These are phyloP conservation scores for Petrocephalus microphthalmus DNA, from an alignment of 2,113 vertebrate genomes.

Conservation along the genomic window DNA sequence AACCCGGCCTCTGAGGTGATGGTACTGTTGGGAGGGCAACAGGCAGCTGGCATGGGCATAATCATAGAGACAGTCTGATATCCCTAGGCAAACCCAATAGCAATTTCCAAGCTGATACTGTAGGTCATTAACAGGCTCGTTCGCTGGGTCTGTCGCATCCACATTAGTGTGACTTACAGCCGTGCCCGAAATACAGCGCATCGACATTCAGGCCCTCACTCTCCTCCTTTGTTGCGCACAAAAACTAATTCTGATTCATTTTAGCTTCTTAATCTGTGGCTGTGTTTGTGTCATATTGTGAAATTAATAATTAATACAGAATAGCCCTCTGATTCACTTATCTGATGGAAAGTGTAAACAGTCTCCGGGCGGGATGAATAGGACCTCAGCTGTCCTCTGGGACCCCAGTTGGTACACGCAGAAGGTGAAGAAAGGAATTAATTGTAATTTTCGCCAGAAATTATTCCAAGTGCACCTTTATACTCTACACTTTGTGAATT, in stretches of 20 bases:
- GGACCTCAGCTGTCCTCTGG: conserved; percentile 16
- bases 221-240: conserved; percentile 29
- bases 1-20: too few species aligned
- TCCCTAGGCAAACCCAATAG: conserved; percentile 39
- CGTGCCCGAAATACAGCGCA: conserved; percentile 28
- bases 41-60: neutral
- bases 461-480: conserved; percentile 32
- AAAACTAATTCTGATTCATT: conserved; percentile 52
- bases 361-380: conserved; percentile 26
- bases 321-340: conserved; percentile 53
- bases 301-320: conserved; percentile 58
- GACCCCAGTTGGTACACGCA: conserved; percentile 17
- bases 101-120: conserved; percentile 39
- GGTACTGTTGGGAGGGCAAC: too few species aligned
- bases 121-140: conserved; percentile 38
- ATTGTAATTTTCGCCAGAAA: conserved; percentile 45
- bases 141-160: conserved; percentile 27
- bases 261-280: conserved; percentile 50
- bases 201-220: conserved; percentile 38
- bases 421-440: conserved; percentile 44
- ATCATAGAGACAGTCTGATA: conserved; percentile 13
- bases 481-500: conserved; percentile 13
- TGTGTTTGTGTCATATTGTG: conserved; percentile 43
- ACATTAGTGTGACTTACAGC: conserved; percentile 24
- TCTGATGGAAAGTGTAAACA: conserved; percentile 58